Conservation (phyloP, 2,797 vertebrate genomes). For the Acanthurus lineatus region DNA sequence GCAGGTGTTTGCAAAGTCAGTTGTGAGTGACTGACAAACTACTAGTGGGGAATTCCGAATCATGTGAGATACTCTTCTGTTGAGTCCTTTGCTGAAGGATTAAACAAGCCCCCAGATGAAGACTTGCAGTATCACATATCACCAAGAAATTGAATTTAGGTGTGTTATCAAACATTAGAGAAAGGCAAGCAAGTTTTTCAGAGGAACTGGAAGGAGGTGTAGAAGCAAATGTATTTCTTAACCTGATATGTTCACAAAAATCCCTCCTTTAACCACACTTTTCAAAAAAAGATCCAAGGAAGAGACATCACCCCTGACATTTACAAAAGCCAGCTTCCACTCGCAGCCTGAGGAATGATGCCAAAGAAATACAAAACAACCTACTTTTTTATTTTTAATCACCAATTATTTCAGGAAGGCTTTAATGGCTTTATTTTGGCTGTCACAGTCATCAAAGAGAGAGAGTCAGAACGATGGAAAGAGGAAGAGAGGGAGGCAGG, state of each 20-base stretch:
- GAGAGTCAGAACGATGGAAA: constrained; percentile 57
- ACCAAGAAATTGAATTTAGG: constrained; percentile 60
- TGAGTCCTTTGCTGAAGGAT: constrained; percentile 73
- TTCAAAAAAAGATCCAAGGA: constrained; percentile 57
- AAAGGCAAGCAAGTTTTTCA: constrained; percentile 63
- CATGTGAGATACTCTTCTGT: constrained; percentile 60
- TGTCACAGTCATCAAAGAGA: constrained; percentile 86
- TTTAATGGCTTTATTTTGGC: constrained; percentile 90
- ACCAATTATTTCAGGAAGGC: constrained; percentile 87
- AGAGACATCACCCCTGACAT: constrained; percentile 72
- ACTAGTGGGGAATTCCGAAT: constrained; percentile 70
- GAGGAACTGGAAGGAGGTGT: constrained; percentile 9
- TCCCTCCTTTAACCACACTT: constrained; percentile 56
- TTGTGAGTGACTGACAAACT: constrained; percentile 73
- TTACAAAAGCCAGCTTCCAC: constrained; percentile 60
- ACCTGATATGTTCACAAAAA: constrained; percentile 66
- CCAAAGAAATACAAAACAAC: constrained; percentile 70
- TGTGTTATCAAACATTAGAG: constrained; percentile 64
- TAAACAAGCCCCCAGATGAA: constrained; percentile 65
- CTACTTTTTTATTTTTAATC: constrained; percentile 84
- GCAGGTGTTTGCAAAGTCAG: constrained; percentile 80
- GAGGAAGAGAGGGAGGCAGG: constrained; percentile 74
- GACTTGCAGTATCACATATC: constrained; percentile 59
- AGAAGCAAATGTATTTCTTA: constrained; percentile 53
- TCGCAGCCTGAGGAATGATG: constrained; percentile 46